phyloP scores from a whole-genome alignment of 2,888 invertebrate species.

The Venusia cambrica region DNA sequence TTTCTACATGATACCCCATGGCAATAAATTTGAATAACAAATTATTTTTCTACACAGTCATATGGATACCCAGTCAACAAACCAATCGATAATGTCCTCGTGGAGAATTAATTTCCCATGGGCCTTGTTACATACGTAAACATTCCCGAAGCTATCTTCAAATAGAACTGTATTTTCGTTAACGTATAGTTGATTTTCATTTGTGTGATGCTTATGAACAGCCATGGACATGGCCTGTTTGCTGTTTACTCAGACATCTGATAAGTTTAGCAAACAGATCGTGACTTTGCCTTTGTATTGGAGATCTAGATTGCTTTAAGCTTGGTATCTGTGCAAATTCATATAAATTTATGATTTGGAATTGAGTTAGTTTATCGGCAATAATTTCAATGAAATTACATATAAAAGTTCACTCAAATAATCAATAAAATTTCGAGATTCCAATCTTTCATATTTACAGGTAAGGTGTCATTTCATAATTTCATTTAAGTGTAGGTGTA shows the following conservation, averaged over 20 bases:
- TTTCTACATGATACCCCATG: too few relatives aligned
- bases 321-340: slow-evolving; percentile 3
- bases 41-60: too few relatives aligned
- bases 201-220: slow-evolving; percentile 10
- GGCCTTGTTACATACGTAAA: slow-evolving; percentile 25
- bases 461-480: too few relatives aligned
- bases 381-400: too few relatives aligned
- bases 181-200: slow-evolving; percentile 11
- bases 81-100: slow-evolving; percentile 28
- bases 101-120: slow-evolving; percentile 41
- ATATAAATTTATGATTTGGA: too few relatives aligned
- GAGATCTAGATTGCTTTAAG: slow-evolving; percentile 20
- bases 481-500: too few relatives aligned
- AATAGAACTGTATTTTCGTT: slow-evolving; percentile 15
- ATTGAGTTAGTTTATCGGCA: too few relatives aligned
- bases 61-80: slow-evolving; percentile 9
- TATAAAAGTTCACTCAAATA: too few relatives aligned
- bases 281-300: slow-evolving; percentile 38
- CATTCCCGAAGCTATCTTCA: slow-evolving; percentile 5
- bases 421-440: too few relatives aligned
- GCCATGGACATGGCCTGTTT: slow-evolving; percentile 43
- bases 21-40: too few relatives aligned
- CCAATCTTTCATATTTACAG: too few relatives aligned
- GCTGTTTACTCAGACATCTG: slow-evolving; percentile 36
- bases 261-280: slow-evolving; percentile 42